phyloP scores from a whole-genome alignment of 2,113 vertebrate species.

The Leucopsar rothschildi region DNA sequence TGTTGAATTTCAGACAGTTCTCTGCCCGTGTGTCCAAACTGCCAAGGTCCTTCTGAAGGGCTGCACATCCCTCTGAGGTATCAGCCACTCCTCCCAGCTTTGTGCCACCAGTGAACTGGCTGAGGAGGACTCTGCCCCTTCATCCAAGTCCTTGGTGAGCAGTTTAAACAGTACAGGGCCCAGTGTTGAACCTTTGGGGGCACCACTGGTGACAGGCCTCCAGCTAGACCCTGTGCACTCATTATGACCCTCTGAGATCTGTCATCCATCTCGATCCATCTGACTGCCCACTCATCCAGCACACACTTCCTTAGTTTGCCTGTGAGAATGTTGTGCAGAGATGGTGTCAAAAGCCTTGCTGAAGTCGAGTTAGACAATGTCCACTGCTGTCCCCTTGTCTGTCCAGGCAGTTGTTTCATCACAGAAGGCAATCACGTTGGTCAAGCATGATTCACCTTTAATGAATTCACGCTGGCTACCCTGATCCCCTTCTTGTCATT shows the following conservation, averaged over 20 bases:
- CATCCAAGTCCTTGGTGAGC: neutral
- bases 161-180: neutral
- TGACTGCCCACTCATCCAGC: neutral
- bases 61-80: neutral
- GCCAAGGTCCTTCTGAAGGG: accelerated
- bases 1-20: neutral
- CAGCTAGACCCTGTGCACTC: neutral
- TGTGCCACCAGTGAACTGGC: neutral
- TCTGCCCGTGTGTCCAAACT: neutral
- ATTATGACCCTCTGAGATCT: neutral
- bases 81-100: neutral
- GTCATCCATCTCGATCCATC: neutral
- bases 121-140: neutral
- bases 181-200: accelerated
- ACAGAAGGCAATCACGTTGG: neutral
- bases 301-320: too few species aligned
- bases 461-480: neutral
- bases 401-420: neutral
- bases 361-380: neutral
- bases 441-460: neutral
- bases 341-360: neutral
- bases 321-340: neutral
- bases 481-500: neutral
- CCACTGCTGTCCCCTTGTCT: neutral
- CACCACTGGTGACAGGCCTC: neutral